phyloP scores from a whole-genome alignment of 2,888 invertebrate species.

The Chirona hameri region DNA sequence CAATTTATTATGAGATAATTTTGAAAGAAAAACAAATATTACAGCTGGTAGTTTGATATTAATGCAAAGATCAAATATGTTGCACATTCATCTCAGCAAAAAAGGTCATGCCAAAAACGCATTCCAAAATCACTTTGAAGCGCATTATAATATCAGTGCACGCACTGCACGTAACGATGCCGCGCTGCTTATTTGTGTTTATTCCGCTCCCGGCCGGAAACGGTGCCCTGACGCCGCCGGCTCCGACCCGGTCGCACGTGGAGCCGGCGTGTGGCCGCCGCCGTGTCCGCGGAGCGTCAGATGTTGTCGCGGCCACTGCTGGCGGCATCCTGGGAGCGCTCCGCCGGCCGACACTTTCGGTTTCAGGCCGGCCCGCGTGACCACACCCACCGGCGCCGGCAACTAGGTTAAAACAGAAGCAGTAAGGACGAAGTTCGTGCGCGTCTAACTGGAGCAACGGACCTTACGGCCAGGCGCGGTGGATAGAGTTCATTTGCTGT shows the following conservation, averaged over 20 bases:
- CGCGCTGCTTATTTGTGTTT: too few relatives aligned
- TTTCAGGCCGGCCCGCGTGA: background rate
- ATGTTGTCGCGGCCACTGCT: background rate
- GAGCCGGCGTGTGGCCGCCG: background rate
- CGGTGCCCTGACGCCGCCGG: background rate
- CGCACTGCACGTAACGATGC: too few relatives aligned
- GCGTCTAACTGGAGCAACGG: constrained; percentile 1
- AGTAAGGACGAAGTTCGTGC: constrained; percentile 24
- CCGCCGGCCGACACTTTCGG: background rate
- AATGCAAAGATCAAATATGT: too few relatives aligned
- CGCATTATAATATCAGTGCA: too few relatives aligned
- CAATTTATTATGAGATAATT: too few relatives aligned
- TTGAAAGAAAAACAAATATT: too few relatives aligned
- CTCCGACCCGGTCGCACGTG: background rate
- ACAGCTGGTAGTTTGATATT: too few relatives aligned
- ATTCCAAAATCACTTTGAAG: too few relatives aligned
- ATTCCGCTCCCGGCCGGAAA: too few relatives aligned
- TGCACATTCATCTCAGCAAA: too few relatives aligned
- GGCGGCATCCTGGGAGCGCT: background rate
- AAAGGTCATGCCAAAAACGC: too few relatives aligned
- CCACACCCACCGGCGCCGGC: constrained; percentile 13
- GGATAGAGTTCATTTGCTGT: constrained; percentile 27
- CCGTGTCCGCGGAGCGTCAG: background rate
- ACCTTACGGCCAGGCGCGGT: constrained; percentile 9
- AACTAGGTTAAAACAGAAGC: constrained; percentile 29